Evolutionary conservation across 1,140 invertebrate species (phyloP), one percentile per base, ranked within the genome.

Genomic region (Trypoxylus dichotomus): DNA sequence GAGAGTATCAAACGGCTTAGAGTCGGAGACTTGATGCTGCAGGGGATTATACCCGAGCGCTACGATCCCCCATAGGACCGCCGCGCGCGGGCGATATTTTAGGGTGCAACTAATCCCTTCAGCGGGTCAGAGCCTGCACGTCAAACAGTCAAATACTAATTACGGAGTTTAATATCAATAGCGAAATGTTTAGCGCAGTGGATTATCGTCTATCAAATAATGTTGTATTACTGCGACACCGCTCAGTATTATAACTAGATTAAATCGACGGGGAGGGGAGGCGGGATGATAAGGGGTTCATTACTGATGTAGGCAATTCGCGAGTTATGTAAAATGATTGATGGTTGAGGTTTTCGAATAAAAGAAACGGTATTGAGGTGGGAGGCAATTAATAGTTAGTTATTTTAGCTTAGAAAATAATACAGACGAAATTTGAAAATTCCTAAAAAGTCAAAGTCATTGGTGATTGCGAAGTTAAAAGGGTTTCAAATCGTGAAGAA

Each of bases 61-160:
- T 54, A 8, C n/a, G 32, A 37, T 54, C 19, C 47, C 60, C 24
- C 60, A n/a, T 3, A 24, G 60, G 60, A 68, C 60, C 21, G 19
- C 24, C 19, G 19, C 3, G 6, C 6, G 60, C 11, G 2, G 24
- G 21, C 21, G 60, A 21, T 63, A 63, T 63, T 63, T 63, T 27
- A 27, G 60, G 60, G 60, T 68, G 60, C 60, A 29, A 68, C 24
- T 68, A 68, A 68, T 68, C 60, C 60, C 60, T 68, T 68, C 27
- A 25, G 60, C 24, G 24, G 60, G 13, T 13, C 21, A 10, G 27
- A 29, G 60, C 24, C 24, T 1, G 24, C 24, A 68, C 60, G 60
- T 68, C 60, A 68, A 68, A 68, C 60, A 68, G 60, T 68, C 60
- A 68, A 68, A 68, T 24, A 68, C 60, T 68, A 68, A 68, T 68